Evolutionary conservation across 2,797 vertebrate genomes (phyloP), one percentile per base, ranked within the genome.

Genomic region (Allobates femoralis): DNA sequence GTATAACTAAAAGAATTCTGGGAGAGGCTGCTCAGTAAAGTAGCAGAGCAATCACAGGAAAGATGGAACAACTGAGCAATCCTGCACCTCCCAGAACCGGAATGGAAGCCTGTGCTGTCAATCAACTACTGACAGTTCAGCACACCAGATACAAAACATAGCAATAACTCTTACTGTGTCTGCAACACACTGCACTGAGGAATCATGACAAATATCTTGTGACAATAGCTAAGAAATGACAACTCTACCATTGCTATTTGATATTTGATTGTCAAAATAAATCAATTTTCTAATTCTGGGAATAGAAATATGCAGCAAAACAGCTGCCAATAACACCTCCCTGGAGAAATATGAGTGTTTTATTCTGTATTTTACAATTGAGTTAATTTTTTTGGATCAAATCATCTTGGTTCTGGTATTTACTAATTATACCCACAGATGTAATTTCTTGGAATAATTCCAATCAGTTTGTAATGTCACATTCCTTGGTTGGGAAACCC

Each of bases 391-490:
- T 11, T 11, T 37, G 76, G 30, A 78, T 78, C 76, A 78, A n/a
- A 23, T 58, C 53, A 78, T 21, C 53, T 78, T 28, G 5, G 53
- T 32, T 55, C 56, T 56, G 75, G 75, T 34, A 77, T 56, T 78
- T 78, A 58, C 76, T 58, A 30, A 60, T 78, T 78, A 78, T 58
- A 78, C 28, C 53, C 76, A 30, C 55, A 60, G 53, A 37, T 55
- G 53, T 11, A 23, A 78, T 37, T 58, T 58, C 75, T 53, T 60
- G 53, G 53, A 58, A 78, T 11, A 37, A 32, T 79, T 79, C 12
- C 7, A 26, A 30, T 30, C 30, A 58, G 30, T 23, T 23, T 55
- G 51, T 34, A 30, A 21, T 21, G 23, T 32, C 32, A 41, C 14
- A 58, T 79, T 55, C 53, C 30, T n/a, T 37, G 32, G 18, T 37